phyloP scores from a whole-genome alignment of 2,113 vertebrate genomes.

The Felis chaus region DNA sequence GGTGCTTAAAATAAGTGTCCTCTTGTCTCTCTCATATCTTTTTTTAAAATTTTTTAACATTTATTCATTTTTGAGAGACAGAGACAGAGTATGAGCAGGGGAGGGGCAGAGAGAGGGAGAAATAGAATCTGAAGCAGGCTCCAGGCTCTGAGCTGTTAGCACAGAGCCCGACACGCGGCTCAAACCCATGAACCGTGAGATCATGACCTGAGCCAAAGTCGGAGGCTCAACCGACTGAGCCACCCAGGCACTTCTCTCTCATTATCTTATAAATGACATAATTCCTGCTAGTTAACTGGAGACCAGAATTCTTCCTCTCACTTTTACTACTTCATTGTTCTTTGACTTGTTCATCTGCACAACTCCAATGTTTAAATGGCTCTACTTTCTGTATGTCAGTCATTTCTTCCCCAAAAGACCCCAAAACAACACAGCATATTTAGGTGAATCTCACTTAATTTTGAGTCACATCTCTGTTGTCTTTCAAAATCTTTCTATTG shows the following conservation, averaged over 20 bases:
- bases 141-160: too few relatives aligned
- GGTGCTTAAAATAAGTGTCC: slow-evolving; percentile 45
- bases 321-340: not conserved
- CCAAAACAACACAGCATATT: not conserved
- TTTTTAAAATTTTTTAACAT: too few relatives aligned
- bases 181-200: too few relatives aligned
- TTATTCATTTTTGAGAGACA: too few relatives aligned
- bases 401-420: not conserved
- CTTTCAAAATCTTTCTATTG: not conserved
- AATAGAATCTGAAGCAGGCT: too few relatives aligned
- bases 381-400: not conserved
- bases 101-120: too few relatives aligned
- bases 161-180: too few relatives aligned
- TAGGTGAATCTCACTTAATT: slow-evolving; percentile 8
- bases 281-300: slow-evolving; percentile 58
- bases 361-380: slow-evolving; percentile 16
- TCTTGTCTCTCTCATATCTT: slow-evolving; percentile 58
- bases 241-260: not conserved
- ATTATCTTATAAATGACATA: slow-evolving; percentile 56
- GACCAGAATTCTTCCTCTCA: not conserved
- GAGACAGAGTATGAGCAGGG: too few relatives aligned
- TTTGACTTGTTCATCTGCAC: slow-evolving; percentile 48
- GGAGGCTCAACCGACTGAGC: too few relatives aligned
- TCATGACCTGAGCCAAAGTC: too few relatives aligned
- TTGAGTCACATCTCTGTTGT: not conserved